Evolutionary conservation across 2,888 invertebrate genomes (phyloP), one percentile per base, ranked within the genome.

Genomic region (Sinodicranocentrus sp.): DNA sequence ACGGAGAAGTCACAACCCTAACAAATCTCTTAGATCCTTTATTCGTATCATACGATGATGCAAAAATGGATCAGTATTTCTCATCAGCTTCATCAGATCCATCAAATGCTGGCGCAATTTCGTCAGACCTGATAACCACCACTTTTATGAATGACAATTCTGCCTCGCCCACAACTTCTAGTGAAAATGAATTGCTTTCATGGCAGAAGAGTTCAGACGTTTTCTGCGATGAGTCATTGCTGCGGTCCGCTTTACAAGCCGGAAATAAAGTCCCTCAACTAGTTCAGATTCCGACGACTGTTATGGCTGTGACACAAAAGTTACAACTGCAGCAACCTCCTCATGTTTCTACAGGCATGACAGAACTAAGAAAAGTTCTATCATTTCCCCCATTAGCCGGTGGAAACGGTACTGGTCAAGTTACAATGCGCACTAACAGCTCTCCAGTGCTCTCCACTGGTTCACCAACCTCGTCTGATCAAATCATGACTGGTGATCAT

Each of bases 1-100:
- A 87, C 25, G 86, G 85, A n/a, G 87, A 87, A 76, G 87, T 87
- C 33, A 89, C 88, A 13, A 88, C 88, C 1, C 71, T 89, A 10
- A 89, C 89, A 17, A 89, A 89, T 73, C 76, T 89, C 26, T 75
- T 89, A 59, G 89, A 89, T 63, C 89, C 89, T 19, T 68, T 89
- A 6, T 89, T 89, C 70, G 88, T 89, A 1, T 84, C 87, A 8
- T 89, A 88, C 63, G 87, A 86, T 57, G 88, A 88, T 26, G 67
- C 77, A 57, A 84, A 87, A 72, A 80, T 87, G 84, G 86, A 86
- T 43, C 84, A 83, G 21, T 85, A 85, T 63, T 85, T 85, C 71
- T 70, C 83, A 19, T 67, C 82, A 13, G 19, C 82, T 15, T 19
- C 67, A 19, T 61, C 75, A 10, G 63, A 82, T 39, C 59, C 84